Base-by-base conservation (phyloP, 2,888 invertebrate genomes). In the Teleogryllus oceanicus region DNA sequence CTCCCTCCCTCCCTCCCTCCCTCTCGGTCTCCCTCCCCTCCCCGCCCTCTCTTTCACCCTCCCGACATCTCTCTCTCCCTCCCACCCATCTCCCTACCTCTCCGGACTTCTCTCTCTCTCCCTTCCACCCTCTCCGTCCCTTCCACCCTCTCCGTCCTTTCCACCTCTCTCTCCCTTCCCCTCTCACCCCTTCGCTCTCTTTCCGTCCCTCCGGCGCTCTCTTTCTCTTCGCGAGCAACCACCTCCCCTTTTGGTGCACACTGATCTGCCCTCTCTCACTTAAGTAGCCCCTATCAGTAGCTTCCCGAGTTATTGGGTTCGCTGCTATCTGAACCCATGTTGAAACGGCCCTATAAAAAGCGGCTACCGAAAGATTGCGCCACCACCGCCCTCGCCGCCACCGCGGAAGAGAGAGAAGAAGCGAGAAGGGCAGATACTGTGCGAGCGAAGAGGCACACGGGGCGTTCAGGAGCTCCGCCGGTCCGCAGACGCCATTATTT, bases 401-500 rank as follows among this genome's bases (percentile, higher is more conserved):
- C 37, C 8, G 37, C 16, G 51, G 78, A n/a, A 50, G 21, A 49
- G 76, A 75, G 51, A 75, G 51, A 37, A 18, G 21, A 50, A 20
- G 51, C 20, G 37, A 37, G 37, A 37, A 75, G 62, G 11, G 80
- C 37, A 37, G 12, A 51, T 78, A 50, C 10, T n/a, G 50, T 37
- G 37, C 8, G 37, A 37, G 79, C 62, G 77, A 78, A 50, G 24
- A 18, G 49, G 76, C 24, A 11, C 16, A 10, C 16, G 24, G 18
- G 76, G 49, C 24, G 24, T 20, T 37, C 16, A 21, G 18, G 24
- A 18, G 21, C n/a, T 76, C 10, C 62, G 62, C 62, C n/a, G 77
- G 49, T 18, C 80, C 78, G 79, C 78, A 79, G 81, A 80, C 75
- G 49, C 80, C 82, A 82, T 81, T 82, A 82, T 82, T 82, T 82